Percentiles rank a stretch among this genome's conserved stretches.
Conservation (phyloP, 1,140 invertebrate species). For the Temnothorax curvispinosus region DNA sequence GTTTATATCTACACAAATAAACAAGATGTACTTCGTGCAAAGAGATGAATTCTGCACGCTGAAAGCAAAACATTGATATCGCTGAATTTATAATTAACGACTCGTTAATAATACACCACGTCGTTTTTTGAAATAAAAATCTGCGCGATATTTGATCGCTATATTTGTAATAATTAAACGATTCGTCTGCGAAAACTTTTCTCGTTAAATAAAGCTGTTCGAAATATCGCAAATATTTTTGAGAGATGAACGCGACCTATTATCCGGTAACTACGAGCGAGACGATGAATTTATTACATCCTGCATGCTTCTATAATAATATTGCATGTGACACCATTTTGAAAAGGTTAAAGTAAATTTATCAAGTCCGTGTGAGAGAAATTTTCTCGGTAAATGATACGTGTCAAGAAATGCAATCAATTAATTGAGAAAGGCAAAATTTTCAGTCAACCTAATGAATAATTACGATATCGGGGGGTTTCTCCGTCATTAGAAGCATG, state of each 20-base stretch:
- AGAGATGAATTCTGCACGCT: neutral
- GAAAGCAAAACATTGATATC: neutral
- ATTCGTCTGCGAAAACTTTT: constrained; percentile 5
- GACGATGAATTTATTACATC: neutral
- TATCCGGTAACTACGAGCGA: neutral
- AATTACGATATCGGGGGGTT: neutral
- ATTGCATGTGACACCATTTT: neutral
- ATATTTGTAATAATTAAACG: constrained; percentile 64
- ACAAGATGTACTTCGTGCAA: neutral
- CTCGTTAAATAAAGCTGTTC: constrained; percentile 13
- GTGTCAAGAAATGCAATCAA: neutral
- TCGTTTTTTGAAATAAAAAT: constrained; percentile 61
- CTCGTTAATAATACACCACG: constrained; percentile 58
- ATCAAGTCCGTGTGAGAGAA: neutral
- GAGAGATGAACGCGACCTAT: neutral
- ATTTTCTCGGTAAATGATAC: neutral
- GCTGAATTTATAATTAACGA: constrained; percentile 56
- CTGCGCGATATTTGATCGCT: constrained; percentile 17
- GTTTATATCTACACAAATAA: neutral
- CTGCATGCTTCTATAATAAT: no score
- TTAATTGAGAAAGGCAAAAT: neutral
- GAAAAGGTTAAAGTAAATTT: neutral
- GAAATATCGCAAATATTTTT: constrained; percentile 17
- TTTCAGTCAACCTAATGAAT: neutral
- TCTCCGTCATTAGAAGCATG: neutral